Base-by-base conservation (phyloP, 2,888 invertebrate genomes). In the Papilio gigon region DNA sequence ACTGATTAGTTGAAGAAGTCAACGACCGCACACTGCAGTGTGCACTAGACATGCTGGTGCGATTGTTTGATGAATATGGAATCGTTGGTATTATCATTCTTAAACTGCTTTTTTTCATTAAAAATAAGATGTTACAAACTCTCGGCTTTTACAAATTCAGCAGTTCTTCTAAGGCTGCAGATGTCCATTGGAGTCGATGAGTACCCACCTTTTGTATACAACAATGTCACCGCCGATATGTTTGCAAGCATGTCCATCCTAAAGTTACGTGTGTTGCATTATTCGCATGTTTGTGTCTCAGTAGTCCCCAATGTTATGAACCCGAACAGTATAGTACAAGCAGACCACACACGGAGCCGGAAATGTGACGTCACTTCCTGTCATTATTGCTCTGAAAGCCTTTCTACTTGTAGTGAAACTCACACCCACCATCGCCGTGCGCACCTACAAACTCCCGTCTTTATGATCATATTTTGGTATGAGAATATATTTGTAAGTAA, bases 371-470 rank as follows among this genome's bases (percentile, higher is more conserved):
- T 60, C 60, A 61, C 37, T 61, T 67, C 67, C 67, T 60, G 35
- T 35, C 60, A 61, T 61, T 66, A 60, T 67, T 61, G 50, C 60
- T 37, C 50, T 53, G 64, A 47, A 60, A 40, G 25, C 25, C 60
- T 67, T 67, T 67, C 67, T 67, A 67, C 67, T 27, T 33, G 14
- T 17, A 12, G 66, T 61, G 67, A 67, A 61, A 61, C 60, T 67
- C 40, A 35, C 25, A 9, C 27, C 17, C 50, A 37, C 35, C 8
- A 12, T 37, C 30, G 27, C 27, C 30, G 14, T 50, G 44, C 17
- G 37, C 27, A 11, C 17, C 22, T 12, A 61, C 22, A 22, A 27
- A 61, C 27, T 27, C 14, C 5, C 20, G n/a, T 0, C 17, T 11
- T 42, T 61, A 42, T 61, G 27, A 27, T 59, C 9, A 20, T 59